Base-by-base conservation (phyloP, 2,797 vertebrate genomes). In the Scyliorhinus canicula region DNA sequence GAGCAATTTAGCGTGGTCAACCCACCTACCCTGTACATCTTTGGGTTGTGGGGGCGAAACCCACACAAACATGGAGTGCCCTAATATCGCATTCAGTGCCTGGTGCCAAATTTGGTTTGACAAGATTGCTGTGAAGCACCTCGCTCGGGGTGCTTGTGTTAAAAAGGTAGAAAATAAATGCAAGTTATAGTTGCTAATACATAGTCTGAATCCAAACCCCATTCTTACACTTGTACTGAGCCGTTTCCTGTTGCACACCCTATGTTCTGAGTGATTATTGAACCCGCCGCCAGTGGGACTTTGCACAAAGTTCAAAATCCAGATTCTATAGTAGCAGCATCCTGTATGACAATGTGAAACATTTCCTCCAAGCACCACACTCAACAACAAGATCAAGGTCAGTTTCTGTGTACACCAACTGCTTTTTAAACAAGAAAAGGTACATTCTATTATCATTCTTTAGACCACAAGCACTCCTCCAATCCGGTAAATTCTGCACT, bases 291-390 rank as follows among this genome's bases (percentile, higher is more conserved):
- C 60, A 40, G 24, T 9, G 5, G 21, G 57, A 40, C 60, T 60
- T 44, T 63, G 90, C 57, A 93, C 63, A 31, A 93, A 93, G 63
- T 67, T 93, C 31, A 63, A 65, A 93, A 93, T 44, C 60, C 63
- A 44, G 55, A 67, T 67, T 93, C 63, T 93, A 11, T 21, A 67
- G 63, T 12, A 69, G 11, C 44, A 69, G 16, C 65, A 28, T 28
- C 65, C 24, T 71, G 44, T 11, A 40, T 93, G 63, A 52, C 4
- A 93, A 50, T 19, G 0, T 93, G 86, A 60, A 86, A 86, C 84
- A 55, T 35, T 55, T 55, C 84, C 84, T 14, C 28, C 50, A 55
- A 55, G 19, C 55, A 93, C 19, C 8, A 16, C 26, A 50, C 8
- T 93, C 47, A 31, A 50, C 52, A 93, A 69, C 40, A 69, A 5